Base-by-base conservation (phyloP, 2,888 invertebrate genomes). In the Argynnis bischoffii region DNA sequence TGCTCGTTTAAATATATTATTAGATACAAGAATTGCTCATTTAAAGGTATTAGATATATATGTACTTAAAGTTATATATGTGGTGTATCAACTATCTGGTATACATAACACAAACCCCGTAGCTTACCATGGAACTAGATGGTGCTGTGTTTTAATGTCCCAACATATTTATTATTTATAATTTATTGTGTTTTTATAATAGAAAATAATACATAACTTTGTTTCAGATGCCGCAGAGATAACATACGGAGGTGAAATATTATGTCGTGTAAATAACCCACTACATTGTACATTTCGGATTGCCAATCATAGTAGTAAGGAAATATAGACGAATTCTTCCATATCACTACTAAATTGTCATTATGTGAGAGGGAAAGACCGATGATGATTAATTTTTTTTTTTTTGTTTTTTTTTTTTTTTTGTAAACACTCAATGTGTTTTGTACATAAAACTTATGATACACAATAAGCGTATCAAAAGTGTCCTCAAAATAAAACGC, bases 181-280 rank as follows among this genome's bases (percentile, higher is more conserved):
- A n/a, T 18, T 18, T 18, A 18, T 2, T 18, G 18, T 18, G 18
- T 18, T 18, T 26, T 41, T 6, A 15, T n/a, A 50, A 2, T 2
- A n/a, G 16, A 56, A 56, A 13, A 31, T 15, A 35, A 57, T 16
- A 21, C 6, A 35, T 21, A 18, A 15, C 18, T 31, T 50, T 55
- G 64, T 59, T 69, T 59, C 90, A 91, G 91, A 86, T 91, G 79
- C 88, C 90, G 46, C 87, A 85, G 67, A 91, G 91, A 85, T 91
- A 91, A 82, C 90, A 89, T 76, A 79, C 78, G 80, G 81, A 78
- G 60, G 56, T 59, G 35, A 74, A 71, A 15, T 51, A 63, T 35
- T 60, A 69, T 57, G 69, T 67, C 64, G 66, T 78, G 79, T 78
- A 78, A 75, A 79, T 78, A 78, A 57, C 4, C 5, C 26, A 26